Evolutionary conservation across 2,113 vertebrate genomes (phyloP).

Genomic region (Sylvia atricapilla): DNA sequence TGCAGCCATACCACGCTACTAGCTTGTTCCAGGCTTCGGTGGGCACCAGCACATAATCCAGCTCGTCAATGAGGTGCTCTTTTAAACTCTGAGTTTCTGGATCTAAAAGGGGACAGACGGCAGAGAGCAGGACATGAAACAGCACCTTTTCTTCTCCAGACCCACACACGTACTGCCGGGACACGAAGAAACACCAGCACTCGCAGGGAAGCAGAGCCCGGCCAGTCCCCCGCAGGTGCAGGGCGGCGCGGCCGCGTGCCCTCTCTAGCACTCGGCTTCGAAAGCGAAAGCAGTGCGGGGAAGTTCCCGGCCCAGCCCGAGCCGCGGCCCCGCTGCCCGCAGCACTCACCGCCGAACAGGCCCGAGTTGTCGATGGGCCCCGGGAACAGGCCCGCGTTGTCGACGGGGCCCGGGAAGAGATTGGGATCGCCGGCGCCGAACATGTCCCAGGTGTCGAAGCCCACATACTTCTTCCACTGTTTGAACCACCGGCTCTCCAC

Average conservation of each 20-base stretch:
- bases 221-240: fast-evolving
- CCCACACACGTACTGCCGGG: background rate
- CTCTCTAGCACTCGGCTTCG: fast-evolving
- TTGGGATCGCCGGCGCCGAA: conserved; percentile 86
- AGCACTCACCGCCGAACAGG: conserved; percentile 86
- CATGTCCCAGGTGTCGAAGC: conserved; percentile 95
- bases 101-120: conserved; percentile 69
- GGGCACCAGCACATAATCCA: conserved; percentile 94
- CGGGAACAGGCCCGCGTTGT: conserved; percentile 87
- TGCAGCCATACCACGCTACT: conserved; percentile 87
- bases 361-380: conserved; percentile 73
- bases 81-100: conserved; percentile 87
- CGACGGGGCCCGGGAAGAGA: conserved; percentile 89
- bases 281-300: background rate
- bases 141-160: background rate
- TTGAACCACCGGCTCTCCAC: conserved; percentile 96
- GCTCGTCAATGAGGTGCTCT: conserved; percentile 92
- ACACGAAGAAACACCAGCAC: fast-evolving
- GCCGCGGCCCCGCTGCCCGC: background rate
- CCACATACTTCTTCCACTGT: conserved; percentile 98
- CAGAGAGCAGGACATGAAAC: background rate
- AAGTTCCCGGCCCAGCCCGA: background rate
- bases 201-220: too few relatives aligned
- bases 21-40: conserved; percentile 92
- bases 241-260: fast-evolving